These are phyloP conservation scores for Drosophila trapezifrons DNA, from an alignment of 1,140 invertebrate species.

Conservation along the genomic window DNA sequence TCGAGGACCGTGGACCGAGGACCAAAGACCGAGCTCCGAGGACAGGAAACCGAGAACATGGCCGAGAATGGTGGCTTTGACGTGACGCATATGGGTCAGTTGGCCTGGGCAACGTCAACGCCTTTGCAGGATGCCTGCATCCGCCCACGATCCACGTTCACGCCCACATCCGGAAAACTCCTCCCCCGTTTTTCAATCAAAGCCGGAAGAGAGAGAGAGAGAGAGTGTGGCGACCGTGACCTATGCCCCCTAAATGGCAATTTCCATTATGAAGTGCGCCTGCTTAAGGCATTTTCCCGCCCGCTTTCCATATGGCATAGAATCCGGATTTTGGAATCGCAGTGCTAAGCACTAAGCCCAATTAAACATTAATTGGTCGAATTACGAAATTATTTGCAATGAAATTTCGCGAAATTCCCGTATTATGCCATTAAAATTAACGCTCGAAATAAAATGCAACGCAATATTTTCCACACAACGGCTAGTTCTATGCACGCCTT, in stretches of 20 bases:
- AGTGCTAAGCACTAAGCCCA: constrained; percentile 13
- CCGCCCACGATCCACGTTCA: too few relatives aligned
- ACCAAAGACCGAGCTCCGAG: not conserved
- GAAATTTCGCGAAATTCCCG: constrained; percentile 17
- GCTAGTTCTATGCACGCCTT: not conserved
- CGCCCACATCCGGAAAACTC: constrained; percentile 15
- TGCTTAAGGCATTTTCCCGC: constrained; percentile 27
- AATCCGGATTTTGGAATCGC: constrained; percentile 16
- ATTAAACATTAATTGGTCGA: constrained; percentile 23
- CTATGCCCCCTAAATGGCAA: constrained; percentile 53
- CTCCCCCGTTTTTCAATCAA: not conserved
- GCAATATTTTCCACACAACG: constrained; percentile 28
- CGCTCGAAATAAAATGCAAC: constrained; percentile 38
- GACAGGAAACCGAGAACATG: constrained; percentile 32
- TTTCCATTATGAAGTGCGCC: constrained; percentile 31
- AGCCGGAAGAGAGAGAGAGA: not conserved
- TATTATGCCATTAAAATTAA: constrained; percentile 25
- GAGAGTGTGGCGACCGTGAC: constrained; percentile 27
- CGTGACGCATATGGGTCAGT: constrained; percentile 52
- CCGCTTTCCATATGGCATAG: constrained; percentile 37
- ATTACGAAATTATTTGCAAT: constrained; percentile 16
- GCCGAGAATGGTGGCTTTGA: constrained; percentile 35
- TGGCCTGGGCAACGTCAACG: constrained; percentile 34
- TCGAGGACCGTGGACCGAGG: not conserved
- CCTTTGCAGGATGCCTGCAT: constrained; percentile 36